Conservation (phyloP, 2,888 invertebrate genomes). For the Trichogramma evanescens region DNA sequence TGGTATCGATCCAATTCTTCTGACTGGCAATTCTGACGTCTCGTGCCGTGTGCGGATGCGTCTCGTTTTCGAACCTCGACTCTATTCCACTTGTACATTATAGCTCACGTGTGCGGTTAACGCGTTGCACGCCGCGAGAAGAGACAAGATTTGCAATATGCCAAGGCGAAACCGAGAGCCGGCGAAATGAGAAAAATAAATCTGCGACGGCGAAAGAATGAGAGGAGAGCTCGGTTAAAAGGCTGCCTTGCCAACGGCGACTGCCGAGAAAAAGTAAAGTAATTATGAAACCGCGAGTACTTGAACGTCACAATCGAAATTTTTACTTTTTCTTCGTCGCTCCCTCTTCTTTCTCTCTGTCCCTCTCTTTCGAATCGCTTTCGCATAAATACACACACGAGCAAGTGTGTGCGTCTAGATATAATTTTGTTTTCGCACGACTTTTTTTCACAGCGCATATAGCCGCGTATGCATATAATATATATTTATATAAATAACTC, state of each 20-base stretch:
- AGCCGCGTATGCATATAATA: no score
- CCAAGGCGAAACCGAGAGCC: no score
- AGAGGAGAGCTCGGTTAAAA: constrained; percentile 7
- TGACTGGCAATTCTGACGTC: no score
- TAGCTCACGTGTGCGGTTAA: neutral
- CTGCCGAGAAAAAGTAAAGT: constrained; percentile 1
- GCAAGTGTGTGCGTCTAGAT: no score
- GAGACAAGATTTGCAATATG: neutral
- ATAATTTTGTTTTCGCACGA: no score
- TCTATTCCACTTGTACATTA: no score
- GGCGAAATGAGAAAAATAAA: no score
- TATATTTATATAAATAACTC: no score
- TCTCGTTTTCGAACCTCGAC: neutral
- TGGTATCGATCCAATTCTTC: neutral
- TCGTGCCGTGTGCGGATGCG: neutral
- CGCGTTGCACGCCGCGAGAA: neutral
- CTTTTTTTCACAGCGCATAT: no score
- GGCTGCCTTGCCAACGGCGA: constrained; percentile 10
- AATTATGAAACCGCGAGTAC: constrained; percentile 14
- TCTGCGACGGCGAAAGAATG: neutral
- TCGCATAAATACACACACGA: no score
- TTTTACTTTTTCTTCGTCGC: constrained; percentile 18
- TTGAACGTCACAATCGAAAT: constrained; percentile 24
- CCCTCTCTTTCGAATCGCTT: neutral
- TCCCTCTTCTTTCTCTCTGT: neutral